A percentile compares a stretch with the other conserved stretches of the same genome.
These are phyloP conservation scores for Kryphioiulus occultus DNA, from an alignment of 2,888 invertebrate species.

Conservation along the genomic window DNA sequence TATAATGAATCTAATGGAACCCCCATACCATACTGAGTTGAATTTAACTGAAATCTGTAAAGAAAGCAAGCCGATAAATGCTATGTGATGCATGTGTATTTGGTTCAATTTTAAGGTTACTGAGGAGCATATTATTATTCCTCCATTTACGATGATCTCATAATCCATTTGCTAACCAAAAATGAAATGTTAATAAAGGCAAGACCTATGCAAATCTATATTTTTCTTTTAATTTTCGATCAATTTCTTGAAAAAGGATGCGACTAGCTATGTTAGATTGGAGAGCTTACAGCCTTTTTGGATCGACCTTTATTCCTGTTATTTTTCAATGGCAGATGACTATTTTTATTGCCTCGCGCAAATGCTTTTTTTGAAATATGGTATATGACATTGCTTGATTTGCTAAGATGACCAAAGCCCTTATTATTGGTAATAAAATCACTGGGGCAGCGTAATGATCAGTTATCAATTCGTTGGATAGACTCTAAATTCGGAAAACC, in stretches of 20 bases:
- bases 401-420: constrained; percentile 18
- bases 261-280: neutral
- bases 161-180: no score
- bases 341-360: neutral
- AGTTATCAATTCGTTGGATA: constrained; percentile 33
- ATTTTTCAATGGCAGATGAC: neutral
- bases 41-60: no score
- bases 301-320: neutral
- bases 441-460: constrained; percentile 36
- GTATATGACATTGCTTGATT: constrained; percentile 14
- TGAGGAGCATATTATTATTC: no score
- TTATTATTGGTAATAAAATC: constrained; percentile 40
- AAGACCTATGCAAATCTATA: no score
- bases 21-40: no score
- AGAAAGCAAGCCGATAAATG: no score
- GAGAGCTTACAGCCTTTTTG: neutral
- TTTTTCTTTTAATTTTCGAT: neutral
- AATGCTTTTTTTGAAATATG: constrained; percentile 27
- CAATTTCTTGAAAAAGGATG: neutral
- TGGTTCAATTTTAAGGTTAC: no score
- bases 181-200: no score
- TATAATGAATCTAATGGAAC: no score
- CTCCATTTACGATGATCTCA: no score
- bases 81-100: no score
- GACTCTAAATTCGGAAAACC: constrained; percentile 28